A percentile compares a stretch with the other conserved stretches of the same genome.
phyloP scores from a whole-genome alignment of 2,888 invertebrate genomes.

The Watsonalla binaria region DNA sequence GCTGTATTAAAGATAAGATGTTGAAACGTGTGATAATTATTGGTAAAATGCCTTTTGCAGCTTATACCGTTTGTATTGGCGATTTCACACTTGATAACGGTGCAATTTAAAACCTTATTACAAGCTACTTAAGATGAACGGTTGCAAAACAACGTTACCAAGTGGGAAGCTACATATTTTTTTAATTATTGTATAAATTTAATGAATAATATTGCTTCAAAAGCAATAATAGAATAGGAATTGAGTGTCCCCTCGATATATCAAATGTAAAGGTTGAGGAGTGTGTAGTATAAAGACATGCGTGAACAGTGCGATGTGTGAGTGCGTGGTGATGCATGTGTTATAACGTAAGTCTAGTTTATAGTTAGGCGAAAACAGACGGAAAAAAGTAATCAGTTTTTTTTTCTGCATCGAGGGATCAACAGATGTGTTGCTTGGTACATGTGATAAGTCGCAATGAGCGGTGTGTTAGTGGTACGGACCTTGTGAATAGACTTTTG shows the following conservation, averaged over 20 bases:
- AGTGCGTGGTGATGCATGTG: conserved; percentile 41
- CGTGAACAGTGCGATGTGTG: conserved; percentile 39
- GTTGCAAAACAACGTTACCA: not conserved
- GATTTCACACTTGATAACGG: conserved; percentile 9
- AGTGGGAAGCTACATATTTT: not conserved
- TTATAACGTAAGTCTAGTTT: conserved; percentile 66
- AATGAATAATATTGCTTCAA: conserved; percentile 38
- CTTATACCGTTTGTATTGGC: conserved; percentile 31
- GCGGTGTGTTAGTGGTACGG: conserved; percentile 45
- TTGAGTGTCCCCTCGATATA: conserved; percentile 66
- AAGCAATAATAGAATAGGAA: conserved; percentile 54
- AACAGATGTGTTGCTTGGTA: conserved; percentile 51
- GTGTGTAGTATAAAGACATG: conserved; percentile 57
- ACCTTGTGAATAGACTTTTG: conserved; percentile 31
- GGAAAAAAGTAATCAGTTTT: conserved; percentile 51
- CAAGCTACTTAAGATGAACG: not conserved
- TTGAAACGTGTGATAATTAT: conserved; percentile 59
- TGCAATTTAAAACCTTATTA: conserved; percentile 7
- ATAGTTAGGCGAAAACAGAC: conserved; percentile 74
- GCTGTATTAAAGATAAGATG: conserved; percentile 30
- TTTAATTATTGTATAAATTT: conserved; percentile 10
- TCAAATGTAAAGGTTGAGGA: conserved; percentile 62
- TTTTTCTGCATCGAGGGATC: conserved; percentile 70
- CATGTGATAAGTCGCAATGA: conserved; percentile 69
- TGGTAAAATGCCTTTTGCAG: conserved; percentile 54